Conservation (phyloP, 2,888 invertebrate genomes). For the Melinaea marsaeus region DNA sequence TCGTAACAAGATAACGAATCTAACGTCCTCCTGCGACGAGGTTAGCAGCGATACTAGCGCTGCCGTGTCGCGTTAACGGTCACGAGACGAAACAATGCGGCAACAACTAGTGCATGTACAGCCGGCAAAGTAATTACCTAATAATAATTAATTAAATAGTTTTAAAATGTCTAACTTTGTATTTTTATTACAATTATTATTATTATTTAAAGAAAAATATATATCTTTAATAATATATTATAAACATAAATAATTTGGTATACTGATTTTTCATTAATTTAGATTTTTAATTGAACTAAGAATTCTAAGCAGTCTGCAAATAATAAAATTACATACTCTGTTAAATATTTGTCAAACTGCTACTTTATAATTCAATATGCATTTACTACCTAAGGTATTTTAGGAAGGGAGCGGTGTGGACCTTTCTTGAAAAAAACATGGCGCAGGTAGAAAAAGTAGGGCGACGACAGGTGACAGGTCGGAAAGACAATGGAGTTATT, state of each 20-base stretch:
- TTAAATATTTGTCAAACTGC: constrained; percentile 5
- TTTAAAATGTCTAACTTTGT: neutral
- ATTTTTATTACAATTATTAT: too few species aligned
- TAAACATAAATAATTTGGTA: too few species aligned
- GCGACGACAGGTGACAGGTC: constrained; percentile 23
- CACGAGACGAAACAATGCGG: constrained; percentile 27
- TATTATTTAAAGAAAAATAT: too few species aligned
- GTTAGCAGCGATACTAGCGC: constrained; percentile 57
- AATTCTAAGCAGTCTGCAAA: neutral
- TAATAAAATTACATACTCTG: too few species aligned
- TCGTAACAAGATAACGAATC: constrained; percentile 30
- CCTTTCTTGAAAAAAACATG: constrained; percentile 20
- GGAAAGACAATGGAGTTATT: constrained; percentile 10
- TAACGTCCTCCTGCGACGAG: constrained; percentile 35
- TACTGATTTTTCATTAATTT: neutral
- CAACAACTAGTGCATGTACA: constrained; percentile 25
- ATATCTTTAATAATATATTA: too few species aligned
- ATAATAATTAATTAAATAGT: neutral
- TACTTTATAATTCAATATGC: constrained; percentile 29
- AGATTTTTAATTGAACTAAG: neutral
- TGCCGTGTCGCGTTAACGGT: constrained; percentile 33
- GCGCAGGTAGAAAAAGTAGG: constrained; percentile 21
- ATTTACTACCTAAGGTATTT: constrained; percentile 18
- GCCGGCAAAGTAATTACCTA: neutral
- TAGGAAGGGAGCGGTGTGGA: constrained; percentile 23